Evolutionary conservation across 1,140 invertebrate genomes (phyloP).

Genomic region (Neotoxoptera formosana): DNA sequence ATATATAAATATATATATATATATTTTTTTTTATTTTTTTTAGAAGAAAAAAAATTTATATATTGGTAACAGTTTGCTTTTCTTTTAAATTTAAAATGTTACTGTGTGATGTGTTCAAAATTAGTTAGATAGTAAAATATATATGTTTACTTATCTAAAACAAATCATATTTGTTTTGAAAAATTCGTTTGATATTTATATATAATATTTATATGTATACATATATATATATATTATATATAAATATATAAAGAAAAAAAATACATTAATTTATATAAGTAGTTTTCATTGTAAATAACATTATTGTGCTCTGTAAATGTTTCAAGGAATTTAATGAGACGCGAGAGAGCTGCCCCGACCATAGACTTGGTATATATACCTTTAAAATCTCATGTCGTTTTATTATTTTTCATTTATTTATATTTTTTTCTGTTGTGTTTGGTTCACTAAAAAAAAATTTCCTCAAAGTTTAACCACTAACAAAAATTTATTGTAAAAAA

Average conservation of each 20-base stretch:
- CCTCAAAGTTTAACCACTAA: conserved; percentile 46
- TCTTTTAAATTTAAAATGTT: conserved; percentile 49
- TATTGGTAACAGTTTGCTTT: conserved; percentile 45
- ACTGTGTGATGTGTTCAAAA: conserved; percentile 58
- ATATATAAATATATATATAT: not conserved
- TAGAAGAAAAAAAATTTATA: conserved; percentile 30
- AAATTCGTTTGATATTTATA: conserved; percentile 26
- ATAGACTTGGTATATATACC: conserved; percentile 55
- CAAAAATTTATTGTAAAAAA: conserved; percentile 37
- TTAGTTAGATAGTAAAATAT: conserved; percentile 39
- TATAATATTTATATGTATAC: not conserved
- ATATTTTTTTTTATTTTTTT: not conserved
- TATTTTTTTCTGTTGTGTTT: conserved; percentile 47
- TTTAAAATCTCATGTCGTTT: conserved; percentile 56
- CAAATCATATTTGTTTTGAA: conserved; percentile 25
- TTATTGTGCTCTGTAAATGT: conserved; percentile 58
- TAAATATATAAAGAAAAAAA: not conserved
- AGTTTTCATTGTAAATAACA: conserved; percentile 58
- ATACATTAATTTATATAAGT: conserved; percentile 45
- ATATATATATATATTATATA: not conserved
- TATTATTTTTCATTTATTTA: conserved; percentile 39
- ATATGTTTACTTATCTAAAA: conserved; percentile 12
- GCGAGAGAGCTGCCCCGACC: conserved; percentile 57
- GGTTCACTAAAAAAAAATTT: conserved; percentile 37
- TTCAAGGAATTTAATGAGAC: conserved; percentile 57